Evolutionary conservation across 2,113 vertebrate genomes (phyloP).

Genomic region (Erinaceus europaeus): DNA sequence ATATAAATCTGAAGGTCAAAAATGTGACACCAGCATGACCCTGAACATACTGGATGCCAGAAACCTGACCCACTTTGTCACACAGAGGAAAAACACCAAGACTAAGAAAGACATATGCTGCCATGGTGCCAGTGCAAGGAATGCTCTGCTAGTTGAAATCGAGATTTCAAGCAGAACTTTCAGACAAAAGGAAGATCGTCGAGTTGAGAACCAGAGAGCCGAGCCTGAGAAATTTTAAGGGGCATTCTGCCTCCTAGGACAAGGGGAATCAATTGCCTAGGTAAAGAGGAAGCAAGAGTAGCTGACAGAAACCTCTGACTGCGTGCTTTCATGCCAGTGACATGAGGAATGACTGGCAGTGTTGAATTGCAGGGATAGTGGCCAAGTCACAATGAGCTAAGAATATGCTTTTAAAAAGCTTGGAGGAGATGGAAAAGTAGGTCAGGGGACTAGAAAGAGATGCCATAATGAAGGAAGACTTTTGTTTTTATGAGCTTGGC

Average conservation of each 20-base stretch:
- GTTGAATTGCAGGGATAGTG: neutral
- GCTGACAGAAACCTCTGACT: neutral
- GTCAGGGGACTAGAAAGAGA: constrained; percentile 45
- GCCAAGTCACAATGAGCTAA: neutral
- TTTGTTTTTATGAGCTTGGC: constrained; percentile 7
- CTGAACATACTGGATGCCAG: neutral
- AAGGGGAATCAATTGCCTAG: neutral
- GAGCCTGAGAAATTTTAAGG: neutral
- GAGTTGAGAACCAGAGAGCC: neutral
- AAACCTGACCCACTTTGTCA: neutral
- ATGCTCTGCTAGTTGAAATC: neutral
- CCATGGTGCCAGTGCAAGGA: neutral
- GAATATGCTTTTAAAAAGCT: constrained; percentile 25
- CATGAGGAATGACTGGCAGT: neutral
- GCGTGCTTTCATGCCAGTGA: neutral
- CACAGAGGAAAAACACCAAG: neutral
- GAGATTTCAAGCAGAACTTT: neutral
- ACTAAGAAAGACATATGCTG: neutral
- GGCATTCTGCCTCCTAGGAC: neutral
- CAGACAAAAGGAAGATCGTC: neutral
- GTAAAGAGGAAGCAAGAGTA: neutral
- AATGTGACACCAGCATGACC: neutral
- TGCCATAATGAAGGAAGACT: neutral
- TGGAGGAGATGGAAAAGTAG: constrained; percentile 29
- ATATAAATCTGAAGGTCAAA: neutral